These are phyloP conservation scores for Eumacrocentrus americanus DNA, from an alignment of 2,888 invertebrate species.

Conservation along the genomic window DNA sequence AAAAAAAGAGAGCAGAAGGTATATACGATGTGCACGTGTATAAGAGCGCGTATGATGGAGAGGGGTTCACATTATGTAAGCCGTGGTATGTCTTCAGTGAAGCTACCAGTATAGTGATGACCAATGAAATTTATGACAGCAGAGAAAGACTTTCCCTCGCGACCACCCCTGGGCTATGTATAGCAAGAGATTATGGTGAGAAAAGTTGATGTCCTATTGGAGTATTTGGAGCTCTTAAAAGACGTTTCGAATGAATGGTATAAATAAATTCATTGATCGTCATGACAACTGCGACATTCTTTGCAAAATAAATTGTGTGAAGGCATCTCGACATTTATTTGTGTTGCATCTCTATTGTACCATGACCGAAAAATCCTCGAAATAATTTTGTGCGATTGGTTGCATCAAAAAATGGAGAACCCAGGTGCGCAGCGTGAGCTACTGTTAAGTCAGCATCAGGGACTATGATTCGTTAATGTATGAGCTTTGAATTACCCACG, in stretches of 20 bases:
- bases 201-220: not conserved
- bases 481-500: conserved; percentile 12
- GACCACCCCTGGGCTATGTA: conserved; percentile 18
- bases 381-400: conserved; percentile 21
- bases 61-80: conserved; percentile 15
- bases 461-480: conserved; percentile 14
- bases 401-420: conserved; percentile 28
- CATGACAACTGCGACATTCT: not conserved
- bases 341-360: not conserved
- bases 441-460: too few relatives aligned
- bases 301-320: conserved; percentile 10
- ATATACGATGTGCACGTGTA: conserved; percentile 24
- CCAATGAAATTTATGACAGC: conserved; percentile 36
- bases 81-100: conserved; percentile 20
- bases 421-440: conserved; percentile 31
- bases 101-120: conserved; percentile 21
- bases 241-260: not conserved
- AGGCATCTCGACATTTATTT: not conserved
- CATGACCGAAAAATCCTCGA: conserved; percentile 1
- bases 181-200: conserved; percentile 25
- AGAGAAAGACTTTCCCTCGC: conserved; percentile 34
- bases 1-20: conserved; percentile 17
- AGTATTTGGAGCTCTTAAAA: not conserved
- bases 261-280: conserved; percentile 4
- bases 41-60: conserved; percentile 23